phyloP scores from a whole-genome alignment of 2,888 invertebrate species.

The Apeira syringaria region DNA sequence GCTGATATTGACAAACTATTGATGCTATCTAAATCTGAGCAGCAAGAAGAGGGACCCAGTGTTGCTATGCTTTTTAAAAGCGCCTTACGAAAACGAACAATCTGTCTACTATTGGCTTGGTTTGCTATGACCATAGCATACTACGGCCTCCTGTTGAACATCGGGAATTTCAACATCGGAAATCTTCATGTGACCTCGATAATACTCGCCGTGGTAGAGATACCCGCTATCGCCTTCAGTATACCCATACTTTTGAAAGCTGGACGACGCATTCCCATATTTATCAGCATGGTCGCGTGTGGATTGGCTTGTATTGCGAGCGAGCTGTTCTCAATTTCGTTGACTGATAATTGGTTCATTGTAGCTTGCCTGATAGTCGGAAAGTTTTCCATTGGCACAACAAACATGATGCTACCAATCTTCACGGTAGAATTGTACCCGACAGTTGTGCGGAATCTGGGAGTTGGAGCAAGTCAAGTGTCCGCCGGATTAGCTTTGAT shows the following conservation, averaged over 20 bases:
- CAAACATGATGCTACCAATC: constrained; percentile 91
- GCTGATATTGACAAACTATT: constrained; percentile 88
- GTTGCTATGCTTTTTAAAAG: constrained; percentile 87
- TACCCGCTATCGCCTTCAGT: constrained; percentile 90
- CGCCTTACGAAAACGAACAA: constrained; percentile 86
- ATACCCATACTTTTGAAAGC: constrained; percentile 89
- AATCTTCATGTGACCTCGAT: constrained; percentile 90
- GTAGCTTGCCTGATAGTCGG: constrained; percentile 91
- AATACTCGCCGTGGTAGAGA: constrained; percentile 89
- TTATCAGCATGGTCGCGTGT: constrained; percentile 86
- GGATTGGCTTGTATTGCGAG: constrained; percentile 88
- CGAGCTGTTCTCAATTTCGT: constrained; percentile 78
- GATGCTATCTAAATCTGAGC: constrained; percentile 74
- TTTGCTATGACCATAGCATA: constrained; percentile 91
- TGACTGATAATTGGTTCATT: constrained; percentile 86
- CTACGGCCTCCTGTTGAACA: constrained; percentile 90
- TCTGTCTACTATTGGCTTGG: constrained; percentile 89
- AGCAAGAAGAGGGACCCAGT: constrained; percentile 74
- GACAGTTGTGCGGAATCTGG: constrained; percentile 87
- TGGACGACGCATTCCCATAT: constrained; percentile 89
- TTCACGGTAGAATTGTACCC: constrained; percentile 90
- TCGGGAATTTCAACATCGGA: constrained; percentile 88
- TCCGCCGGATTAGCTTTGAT: constrained; percentile 90
- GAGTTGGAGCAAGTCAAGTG: constrained; percentile 89
- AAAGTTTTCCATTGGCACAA: constrained; percentile 90